Conservation (phyloP, 2,888 invertebrate genomes). For the Isotomurus palustris region DNA sequence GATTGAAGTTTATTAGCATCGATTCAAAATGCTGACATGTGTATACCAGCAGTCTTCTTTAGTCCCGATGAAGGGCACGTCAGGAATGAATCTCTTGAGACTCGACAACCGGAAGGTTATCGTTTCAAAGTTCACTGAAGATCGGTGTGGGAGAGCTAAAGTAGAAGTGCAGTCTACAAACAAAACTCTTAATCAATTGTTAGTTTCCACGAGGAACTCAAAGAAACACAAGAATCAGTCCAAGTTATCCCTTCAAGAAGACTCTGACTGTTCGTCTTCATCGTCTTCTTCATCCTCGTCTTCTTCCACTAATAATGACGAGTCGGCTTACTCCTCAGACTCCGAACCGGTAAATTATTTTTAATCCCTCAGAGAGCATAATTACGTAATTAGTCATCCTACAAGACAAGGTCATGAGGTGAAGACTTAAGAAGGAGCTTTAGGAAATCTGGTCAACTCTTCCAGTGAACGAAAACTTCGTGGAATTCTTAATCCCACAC, state of each 20-base stretch:
- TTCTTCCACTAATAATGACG: constrained; percentile 7
- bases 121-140: constrained; percentile 41
- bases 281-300: not conserved
- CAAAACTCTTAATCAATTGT: constrained; percentile 8
- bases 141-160: constrained; percentile 41
- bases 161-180: constrained; percentile 30
- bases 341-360: constrained; percentile 30
- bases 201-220: not conserved
- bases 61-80: constrained; percentile 48
- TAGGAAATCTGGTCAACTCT: too few species aligned
- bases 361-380: not conserved
- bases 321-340: constrained; percentile 33
- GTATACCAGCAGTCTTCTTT: constrained; percentile 60
- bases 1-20: constrained; percentile 8
- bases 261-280: not conserved
- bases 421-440: too few species aligned
- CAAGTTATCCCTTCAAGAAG: not conserved
- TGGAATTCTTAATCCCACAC: too few species aligned
- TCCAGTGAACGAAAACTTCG: too few species aligned
- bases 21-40: constrained; percentile 68
- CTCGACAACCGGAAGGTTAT: constrained; percentile 43
- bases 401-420: too few species aligned
- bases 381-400: too few species aligned
- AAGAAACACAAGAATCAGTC: not conserved
- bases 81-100: constrained; percentile 40